Base-by-base conservation (phyloP, 2,888 invertebrate species). In the Folsomia candida region DNA sequence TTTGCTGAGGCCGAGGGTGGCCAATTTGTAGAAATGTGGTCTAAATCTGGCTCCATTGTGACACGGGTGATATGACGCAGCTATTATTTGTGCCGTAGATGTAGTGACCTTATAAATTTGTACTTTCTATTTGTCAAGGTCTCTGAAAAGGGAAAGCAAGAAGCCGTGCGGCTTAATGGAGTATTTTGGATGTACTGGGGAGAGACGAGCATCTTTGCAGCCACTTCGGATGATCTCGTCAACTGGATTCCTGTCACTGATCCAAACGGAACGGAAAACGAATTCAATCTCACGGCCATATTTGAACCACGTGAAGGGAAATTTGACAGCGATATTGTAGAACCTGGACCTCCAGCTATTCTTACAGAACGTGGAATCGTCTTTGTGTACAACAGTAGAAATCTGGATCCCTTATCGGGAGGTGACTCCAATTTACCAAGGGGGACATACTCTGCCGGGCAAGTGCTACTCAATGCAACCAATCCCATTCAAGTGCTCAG, bases 101-200 rank as follows among this genome's bases (percentile, higher is more conserved):
- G 37, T 37, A 37, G n/a, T n/a, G n/a, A n/a, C n/a, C n/a, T 37
- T 37, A 37, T 9, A 37, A 4, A 37, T 4, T 37, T 37, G 14
- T 37, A 37, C 37, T 37, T 37, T 37, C 4, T 37, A 37, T 37
- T 37, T 9, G 14, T 37, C 6, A 4, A 37, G 37, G 37, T 37
- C 37, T 37, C 37, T 9, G 37, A 37, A 37, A 37, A 37, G 4
- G 37, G 37, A 9, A 70, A 51, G 28, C 73, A 76, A 27, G 66
- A 70, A n/a, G 78, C 78, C 18, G 58, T 58, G 2, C 71, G 64
- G 61, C 69, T 78, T 29, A 64, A 74, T 14, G 74, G 71, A 0
- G 69, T 67, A 18, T 78, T 71, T 51, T 76, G 73, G 75, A 78
- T 78, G 78, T 75, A 75, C 60, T 78, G 64, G 63, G 78, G 78